Conservation (phyloP, 2,888 invertebrate genomes). For the Cheilosia scutellata region DNA sequence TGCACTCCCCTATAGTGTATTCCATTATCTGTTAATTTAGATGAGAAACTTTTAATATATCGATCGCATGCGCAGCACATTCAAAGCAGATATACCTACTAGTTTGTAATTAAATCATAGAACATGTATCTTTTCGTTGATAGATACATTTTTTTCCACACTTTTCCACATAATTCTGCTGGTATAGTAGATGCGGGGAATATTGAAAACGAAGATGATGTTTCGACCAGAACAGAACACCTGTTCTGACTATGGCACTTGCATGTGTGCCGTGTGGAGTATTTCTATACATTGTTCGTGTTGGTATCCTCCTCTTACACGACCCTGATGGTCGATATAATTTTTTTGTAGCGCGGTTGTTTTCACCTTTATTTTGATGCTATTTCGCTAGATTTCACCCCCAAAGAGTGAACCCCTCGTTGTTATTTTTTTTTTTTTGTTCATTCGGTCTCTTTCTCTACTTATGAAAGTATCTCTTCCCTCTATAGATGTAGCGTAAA, state of each 20-base stretch:
- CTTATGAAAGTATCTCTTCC: constrained; percentile 8
- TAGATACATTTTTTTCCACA: background rate
- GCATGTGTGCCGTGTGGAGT: background rate
- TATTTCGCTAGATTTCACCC: constrained; percentile 59
- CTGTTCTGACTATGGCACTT: background rate
- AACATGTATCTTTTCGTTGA: constrained; percentile 56
- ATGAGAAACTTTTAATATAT: constrained; percentile 53
- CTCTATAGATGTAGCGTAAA: constrained; percentile 37
- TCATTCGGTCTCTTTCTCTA: constrained; percentile 8
- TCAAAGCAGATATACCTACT: constrained; percentile 42
- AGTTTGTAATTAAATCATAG: constrained; percentile 70
- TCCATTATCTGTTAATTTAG: constrained; percentile 73
- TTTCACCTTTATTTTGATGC: constrained; percentile 60
- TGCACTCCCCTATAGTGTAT: constrained; percentile 40
- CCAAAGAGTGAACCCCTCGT: constrained; percentile 33
- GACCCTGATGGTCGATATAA: constrained; percentile 68
- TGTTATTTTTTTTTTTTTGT: constrained; percentile 18
- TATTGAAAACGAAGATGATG: constrained; percentile 28
- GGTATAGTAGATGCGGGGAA: constrained; percentile 54
- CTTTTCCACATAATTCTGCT: constrained; percentile 47
- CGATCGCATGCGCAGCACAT: constrained; percentile 69
- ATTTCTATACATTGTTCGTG: constrained; percentile 4
- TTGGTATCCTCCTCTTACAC: constrained; percentile 26
- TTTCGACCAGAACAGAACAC: constrained; percentile 8
- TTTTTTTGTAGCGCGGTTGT: constrained; percentile 5